Percentiles rank a stretch among this genome's conserved stretches.
Evolutionary conservation across 2,113 vertebrate genomes (phyloP).

Genomic region (Oryzias melastigma): DNA sequence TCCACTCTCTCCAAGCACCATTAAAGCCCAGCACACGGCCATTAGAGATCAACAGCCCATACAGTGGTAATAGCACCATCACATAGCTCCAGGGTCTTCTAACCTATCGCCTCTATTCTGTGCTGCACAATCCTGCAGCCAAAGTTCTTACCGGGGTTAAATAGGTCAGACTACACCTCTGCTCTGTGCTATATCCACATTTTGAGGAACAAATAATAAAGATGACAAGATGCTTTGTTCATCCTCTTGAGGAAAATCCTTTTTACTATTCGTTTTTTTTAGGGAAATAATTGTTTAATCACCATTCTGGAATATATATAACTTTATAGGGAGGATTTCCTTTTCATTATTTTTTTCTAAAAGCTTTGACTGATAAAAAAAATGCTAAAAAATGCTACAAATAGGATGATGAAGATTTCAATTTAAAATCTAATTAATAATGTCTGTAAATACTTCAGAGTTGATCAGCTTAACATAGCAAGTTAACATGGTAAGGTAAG

Average conservation of each 20-base stretch:
- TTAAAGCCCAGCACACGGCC: conserved; percentile 57
- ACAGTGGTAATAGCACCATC: conserved; percentile 56
- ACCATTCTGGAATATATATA: conserved; percentile 3
- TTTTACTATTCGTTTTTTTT: conserved; percentile 4
- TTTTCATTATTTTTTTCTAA: too few relatives aligned
- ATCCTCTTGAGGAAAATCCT: conserved; percentile 14
- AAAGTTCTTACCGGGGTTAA: conserved; percentile 58
- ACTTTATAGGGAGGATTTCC: neutral
- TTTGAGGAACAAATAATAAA: conserved; percentile 38
- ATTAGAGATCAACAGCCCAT: conserved; percentile 73
- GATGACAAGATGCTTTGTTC: conserved; percentile 29
- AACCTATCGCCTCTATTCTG: conserved; percentile 44
- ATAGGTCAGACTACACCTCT: conserved; percentile 18
- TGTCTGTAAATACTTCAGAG: too few relatives aligned
- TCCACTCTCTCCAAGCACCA: conserved; percentile 60
- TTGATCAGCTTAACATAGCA: too few relatives aligned
- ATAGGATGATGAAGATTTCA: too few relatives aligned
- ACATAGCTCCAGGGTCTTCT: conserved; percentile 61
- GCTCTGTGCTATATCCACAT: conserved; percentile 20
- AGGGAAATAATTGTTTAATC: conserved; percentile 29
- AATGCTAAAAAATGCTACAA: too few relatives aligned
- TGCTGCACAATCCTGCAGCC: conserved; percentile 32
- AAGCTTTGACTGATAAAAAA: too few relatives aligned
- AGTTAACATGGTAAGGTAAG: too few relatives aligned
- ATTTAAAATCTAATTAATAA: too few relatives aligned